Base-by-base conservation (phyloP, 2,888 invertebrate genomes). In the Hirtodrosophila trivittata region DNA sequence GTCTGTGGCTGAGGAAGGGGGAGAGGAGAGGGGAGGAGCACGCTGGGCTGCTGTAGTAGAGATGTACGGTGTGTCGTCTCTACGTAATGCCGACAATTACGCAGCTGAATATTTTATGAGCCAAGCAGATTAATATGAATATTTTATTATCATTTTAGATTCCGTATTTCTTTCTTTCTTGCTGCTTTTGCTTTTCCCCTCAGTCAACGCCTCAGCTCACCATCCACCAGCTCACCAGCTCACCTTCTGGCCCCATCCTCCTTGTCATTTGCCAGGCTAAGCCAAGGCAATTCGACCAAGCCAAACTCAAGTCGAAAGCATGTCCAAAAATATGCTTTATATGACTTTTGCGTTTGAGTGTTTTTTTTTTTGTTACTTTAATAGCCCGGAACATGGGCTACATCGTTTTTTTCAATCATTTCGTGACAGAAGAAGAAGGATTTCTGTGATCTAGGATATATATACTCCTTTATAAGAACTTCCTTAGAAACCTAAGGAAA, bases 81-180 rank as follows among this genome's bases (percentile, higher is more conserved):
- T 21, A 64, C 66, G 81, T 83, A 86, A 83, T 83, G 84, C 86
- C 84, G 71, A 84, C 86, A 86, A 86, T 86, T 87, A 87, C 87
- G 74, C 75, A 81, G 77, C 77, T 86, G 73, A 87, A 83, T 82
- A 85, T 81, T 87, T 85, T 81, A 87, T 77, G 81, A 83, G 82
- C 69, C 87, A 75, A 80, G 80, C 82, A 86, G 80, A 87, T 88
- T 87, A 86, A 80, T 84, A 87, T 87, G 87, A 87, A 87, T 87
- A 88, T 88, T 88, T 87, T 88, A 87, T 87, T 86, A 87, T 82
- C 84, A 87, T 86, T 82, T 82, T 80, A 82, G 75, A 86, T 77
- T 86, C 78, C 64, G 67, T 77, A 80, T 76, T 80, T 72, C 72
- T 66, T 77, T 67, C 35, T 49, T 49, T 3, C 7, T 8, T 10